Evolutionary conservation across 2,888 invertebrate species (phyloP).

Genomic region (Ephialtes manifestator): DNA sequence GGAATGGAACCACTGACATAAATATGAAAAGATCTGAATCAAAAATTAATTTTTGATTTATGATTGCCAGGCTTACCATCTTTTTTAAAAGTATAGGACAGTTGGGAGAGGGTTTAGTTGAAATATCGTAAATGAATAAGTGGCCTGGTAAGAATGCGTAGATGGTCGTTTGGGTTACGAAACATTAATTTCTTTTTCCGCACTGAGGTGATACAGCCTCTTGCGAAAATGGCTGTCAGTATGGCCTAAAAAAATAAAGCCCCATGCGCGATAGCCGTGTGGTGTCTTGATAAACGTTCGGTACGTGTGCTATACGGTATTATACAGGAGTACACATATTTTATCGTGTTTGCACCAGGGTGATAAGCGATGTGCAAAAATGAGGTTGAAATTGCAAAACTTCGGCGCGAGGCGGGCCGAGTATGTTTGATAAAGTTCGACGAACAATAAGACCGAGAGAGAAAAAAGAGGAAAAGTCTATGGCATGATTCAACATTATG

Average conservation of each 20-base stretch:
- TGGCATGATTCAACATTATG: conserved; percentile 48
- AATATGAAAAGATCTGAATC: no score
- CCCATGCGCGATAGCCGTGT: conserved; percentile 79
- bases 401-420: conserved; percentile 68
- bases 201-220: conserved; percentile 78
- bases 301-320: background rate
- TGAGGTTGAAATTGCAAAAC: conserved; percentile 85
- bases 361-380: conserved; percentile 84
- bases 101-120: background rate
- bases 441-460: conserved; percentile 55
- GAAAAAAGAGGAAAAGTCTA: conserved; percentile 27
- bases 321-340: conserved; percentile 59
- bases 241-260: conserved; percentile 84
- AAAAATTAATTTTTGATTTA: no score
- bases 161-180: background rate
- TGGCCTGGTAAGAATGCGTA: background rate
- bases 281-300: conserved; percentile 68
- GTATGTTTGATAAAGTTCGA: conserved; percentile 64
- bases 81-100: background rate
- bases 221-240: conserved; percentile 83
- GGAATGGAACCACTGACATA: no score
- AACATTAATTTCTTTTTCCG: conserved; percentile 58
- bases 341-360: conserved; percentile 83
- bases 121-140: background rate
- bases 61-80: no score